Evolutionary conservation across 1,140 invertebrate species (phyloP), one percentile per base, ranked within the genome.

Genomic region (Triops cancriformis): DNA sequence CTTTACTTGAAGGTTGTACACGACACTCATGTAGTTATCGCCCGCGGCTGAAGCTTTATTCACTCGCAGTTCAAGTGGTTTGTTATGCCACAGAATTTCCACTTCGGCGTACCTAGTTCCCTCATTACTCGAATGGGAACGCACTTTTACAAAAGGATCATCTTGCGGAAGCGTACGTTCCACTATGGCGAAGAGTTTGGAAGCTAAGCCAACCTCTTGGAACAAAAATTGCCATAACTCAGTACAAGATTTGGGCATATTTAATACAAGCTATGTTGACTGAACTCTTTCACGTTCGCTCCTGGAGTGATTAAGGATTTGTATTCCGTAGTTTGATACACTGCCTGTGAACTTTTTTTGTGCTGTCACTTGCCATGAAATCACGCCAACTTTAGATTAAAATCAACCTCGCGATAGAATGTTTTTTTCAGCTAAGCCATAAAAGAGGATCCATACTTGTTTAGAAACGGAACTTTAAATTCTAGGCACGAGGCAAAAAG

Each of bases 1-100:
- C 6, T 12, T 14, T 23, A 76, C n/a, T 7, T 26, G 18, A 11
- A 76, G 42, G 5, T 43, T 76, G 75, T 76, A 76, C 18, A 76
- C 75, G 18, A 43, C 75, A 27, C 75, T 76, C 75, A 76, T 51
- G 27, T 43, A 76, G 45, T 76, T 76, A 23, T 76, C 75, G 0
- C 75, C 75, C 26, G n/a, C 75, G 2, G 75, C 75, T 43, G 75
- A 51, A 43, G 75, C 75, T 42, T 76, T 76, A 9, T 14, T 0
- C 14, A 11, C 75, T 23, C 23, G 51, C 7, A 64, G 10, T 7
- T 6, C 10, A 5, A 64, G 51, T 2, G 6, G 51, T 11, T 64
- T 18, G 1, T 64, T 7, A 64, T 23, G 11, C 51, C 51, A 64
- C 6, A 23, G 51, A 64, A 64, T 64, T 23, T 64, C 23, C 51